Percentiles rank a stretch among this genome's conserved stretches.
Evolutionary conservation across 2,113 vertebrate species (phyloP).

Genomic region (Gadus chalcogrammus): DNA sequence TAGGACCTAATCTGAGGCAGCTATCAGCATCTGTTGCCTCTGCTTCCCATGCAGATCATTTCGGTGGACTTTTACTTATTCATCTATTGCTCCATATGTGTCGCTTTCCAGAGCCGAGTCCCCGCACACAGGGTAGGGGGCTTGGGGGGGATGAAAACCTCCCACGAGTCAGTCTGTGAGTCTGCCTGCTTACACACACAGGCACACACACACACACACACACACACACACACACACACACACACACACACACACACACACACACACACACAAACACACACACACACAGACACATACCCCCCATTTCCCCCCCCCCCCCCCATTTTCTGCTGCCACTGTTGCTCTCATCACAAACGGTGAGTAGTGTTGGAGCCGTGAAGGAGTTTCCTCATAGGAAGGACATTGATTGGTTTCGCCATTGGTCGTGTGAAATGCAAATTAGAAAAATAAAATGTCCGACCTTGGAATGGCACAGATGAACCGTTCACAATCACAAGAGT

Average conservation of each 20-base stretch:
- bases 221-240: too few relatives aligned
- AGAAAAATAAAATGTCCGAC: conserved; percentile 27
- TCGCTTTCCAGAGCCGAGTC: conserved; percentile 44
- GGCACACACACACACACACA: too few relatives aligned
- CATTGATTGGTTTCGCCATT: conserved; percentile 53
- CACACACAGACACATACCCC: too few relatives aligned
- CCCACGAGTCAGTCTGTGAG: conserved; percentile 24
- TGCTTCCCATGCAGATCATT: conserved; percentile 44
- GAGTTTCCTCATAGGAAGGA: conserved; percentile 11
- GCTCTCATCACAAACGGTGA: conserved; percentile 33
- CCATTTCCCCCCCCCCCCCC: too few relatives aligned
- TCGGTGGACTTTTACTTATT: conserved; percentile 53
- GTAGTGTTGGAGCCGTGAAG: conserved; percentile 8
- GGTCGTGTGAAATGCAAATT: conserved; percentile 48
- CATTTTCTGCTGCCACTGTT: neutral
- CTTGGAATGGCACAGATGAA: conserved; percentile 44
- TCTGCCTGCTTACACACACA: too few relatives aligned
- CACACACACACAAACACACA: too few relatives aligned
- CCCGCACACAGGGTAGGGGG: conserved; percentile 28
- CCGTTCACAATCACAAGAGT: conserved; percentile 45
- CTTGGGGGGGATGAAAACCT: conserved; percentile 45
- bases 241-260: too few relatives aligned
- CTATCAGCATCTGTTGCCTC: conserved; percentile 67
- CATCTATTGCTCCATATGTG: conserved; percentile 59
- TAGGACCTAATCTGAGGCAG: conserved; percentile 57